phyloP scores from a whole-genome alignment of 2,797 vertebrate genomes.

The Glyptemys insculpta region DNA sequence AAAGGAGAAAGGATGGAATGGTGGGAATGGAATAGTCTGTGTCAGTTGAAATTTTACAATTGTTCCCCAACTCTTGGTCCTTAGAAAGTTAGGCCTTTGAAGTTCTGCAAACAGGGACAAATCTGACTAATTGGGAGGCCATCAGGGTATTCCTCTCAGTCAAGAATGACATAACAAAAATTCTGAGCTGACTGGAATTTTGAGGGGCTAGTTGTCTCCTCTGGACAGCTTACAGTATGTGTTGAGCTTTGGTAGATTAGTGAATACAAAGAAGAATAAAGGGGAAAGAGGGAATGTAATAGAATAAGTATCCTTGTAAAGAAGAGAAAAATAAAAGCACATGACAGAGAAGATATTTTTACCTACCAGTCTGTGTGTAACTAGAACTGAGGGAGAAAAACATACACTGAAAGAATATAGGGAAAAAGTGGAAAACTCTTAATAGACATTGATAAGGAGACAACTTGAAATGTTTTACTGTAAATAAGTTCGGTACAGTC shows the following conservation, averaged over 20 bases:
- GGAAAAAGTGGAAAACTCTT: neutral
- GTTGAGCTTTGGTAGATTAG: neutral
- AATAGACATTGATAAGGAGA: neutral
- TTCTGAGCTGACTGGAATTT: neutral
- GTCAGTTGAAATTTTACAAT: neutral
- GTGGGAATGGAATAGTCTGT: neutral
- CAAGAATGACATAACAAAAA: neutral
- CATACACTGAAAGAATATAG: neutral
- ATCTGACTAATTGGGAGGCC: neutral
- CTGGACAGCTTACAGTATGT: neutral
- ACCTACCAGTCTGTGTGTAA: neutral
- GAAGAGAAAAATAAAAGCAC: neutral
- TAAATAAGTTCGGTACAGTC: constrained; percentile 6
- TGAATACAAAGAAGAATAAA: neutral
- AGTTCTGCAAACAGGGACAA: neutral
- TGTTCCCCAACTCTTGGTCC: neutral
- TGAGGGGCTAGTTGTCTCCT: neutral
- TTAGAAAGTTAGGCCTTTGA: neutral
- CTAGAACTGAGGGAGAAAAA: constrained; percentile 17
- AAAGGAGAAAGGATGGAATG: neutral
- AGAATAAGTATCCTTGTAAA: neutral
- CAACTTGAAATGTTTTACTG: neutral
- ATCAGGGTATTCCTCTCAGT: neutral
- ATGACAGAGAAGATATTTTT: neutral
- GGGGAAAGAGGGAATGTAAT: neutral